A percentile compares a stretch with the other conserved stretches of the same genome.
These are phyloP conservation scores for Halictus rubicundus DNA, from an alignment of 1,140 invertebrate species.

Conservation along the genomic window DNA sequence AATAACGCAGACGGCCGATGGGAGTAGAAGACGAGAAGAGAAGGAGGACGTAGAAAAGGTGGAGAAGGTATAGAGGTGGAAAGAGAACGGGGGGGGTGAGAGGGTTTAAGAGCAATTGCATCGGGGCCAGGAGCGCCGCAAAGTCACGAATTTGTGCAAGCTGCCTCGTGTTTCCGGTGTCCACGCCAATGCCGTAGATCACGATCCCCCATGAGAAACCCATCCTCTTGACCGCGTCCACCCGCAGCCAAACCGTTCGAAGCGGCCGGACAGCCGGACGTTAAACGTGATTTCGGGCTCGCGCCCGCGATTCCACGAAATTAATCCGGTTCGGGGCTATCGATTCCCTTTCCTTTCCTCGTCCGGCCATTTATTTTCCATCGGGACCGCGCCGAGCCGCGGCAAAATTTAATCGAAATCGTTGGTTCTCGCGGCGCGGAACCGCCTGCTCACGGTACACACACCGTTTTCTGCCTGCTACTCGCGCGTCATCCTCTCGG, in stretches of 20 bases:
- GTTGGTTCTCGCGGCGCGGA: slow-evolving; percentile 33
- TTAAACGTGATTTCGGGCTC: slow-evolving; percentile 57
- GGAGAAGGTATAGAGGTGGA: too few species aligned
- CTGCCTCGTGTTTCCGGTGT: slow-evolving; percentile 32
- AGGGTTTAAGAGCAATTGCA: slow-evolving; percentile 15
- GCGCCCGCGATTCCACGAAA: slow-evolving; percentile 47
- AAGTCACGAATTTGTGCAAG: slow-evolving; percentile 31
- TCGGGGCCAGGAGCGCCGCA: slow-evolving; percentile 1
- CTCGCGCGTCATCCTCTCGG: background rate
- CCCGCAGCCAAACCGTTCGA: slow-evolving; percentile 27
- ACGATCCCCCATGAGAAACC: slow-evolving; percentile 62
- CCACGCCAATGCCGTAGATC: slow-evolving; percentile 63
- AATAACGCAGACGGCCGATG: too few species aligned
- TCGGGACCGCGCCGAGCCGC: background rate
- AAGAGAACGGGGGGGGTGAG: background rate
- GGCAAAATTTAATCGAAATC: slow-evolving; percentile 37
- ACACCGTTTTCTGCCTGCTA: too few species aligned
- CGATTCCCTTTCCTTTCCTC: slow-evolving; percentile 14
- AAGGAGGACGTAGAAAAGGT: too few species aligned
- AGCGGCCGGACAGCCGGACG: slow-evolving; percentile 27
- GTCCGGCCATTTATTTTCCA: slow-evolving; percentile 26
- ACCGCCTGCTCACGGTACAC: background rate
- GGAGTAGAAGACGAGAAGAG: too few species aligned
- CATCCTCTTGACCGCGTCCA: slow-evolving; percentile 41
- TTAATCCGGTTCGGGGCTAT: slow-evolving; percentile 45